Base-by-base conservation (phyloP, 2,888 invertebrate genomes). In the Ptilodon capucinus region DNA sequence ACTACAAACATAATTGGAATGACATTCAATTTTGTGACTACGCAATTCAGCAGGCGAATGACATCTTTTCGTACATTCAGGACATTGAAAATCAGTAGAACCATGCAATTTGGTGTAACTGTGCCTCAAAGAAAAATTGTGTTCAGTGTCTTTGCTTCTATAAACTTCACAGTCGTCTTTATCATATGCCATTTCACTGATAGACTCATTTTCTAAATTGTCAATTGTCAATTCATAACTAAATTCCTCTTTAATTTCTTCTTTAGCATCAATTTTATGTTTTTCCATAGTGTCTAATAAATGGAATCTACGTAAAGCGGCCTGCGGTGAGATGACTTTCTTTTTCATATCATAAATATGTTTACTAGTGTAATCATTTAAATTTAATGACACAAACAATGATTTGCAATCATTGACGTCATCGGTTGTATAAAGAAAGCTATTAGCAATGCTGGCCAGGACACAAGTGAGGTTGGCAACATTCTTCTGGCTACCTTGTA, bases 21-120 rank as follows among this genome's bases (percentile, higher is more conserved):
- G 86, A 36, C 73, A 77, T 34, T 77, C 72, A 40, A 56, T 64
- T 47, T 71, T 71, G 39, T 86, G 86, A 1, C 59, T 48, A 25
- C 75, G 68, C 39, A 85, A 48, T 19, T 72, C 59, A 11, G 64
- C 52, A 14, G 60, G 48, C 0, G 84, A 78, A 8, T 74, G 77
- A 58, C 74, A 85, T 45, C 61, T 70, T 53, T 71, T 74, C 2
- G 70, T 57, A 41, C 83, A 84, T 42, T 79, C 67, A 0, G 63
- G 36, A 51, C 85, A 86, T 63, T 77, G 73, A 36, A 66, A 75
- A 4, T 44, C 48, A 53, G 83, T 84, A 2, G 81, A 76, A 5
- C 79, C 78, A 61, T 87, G 88, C 0, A 77, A 72, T 61, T 77
- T 71, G 3, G 80, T 66, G 28, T 57, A 84, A 59, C 87, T 88